These are phyloP conservation scores for Cinara cedri DNA, from an alignment of 2,888 invertebrate species.

Conservation along the genomic window DNA sequence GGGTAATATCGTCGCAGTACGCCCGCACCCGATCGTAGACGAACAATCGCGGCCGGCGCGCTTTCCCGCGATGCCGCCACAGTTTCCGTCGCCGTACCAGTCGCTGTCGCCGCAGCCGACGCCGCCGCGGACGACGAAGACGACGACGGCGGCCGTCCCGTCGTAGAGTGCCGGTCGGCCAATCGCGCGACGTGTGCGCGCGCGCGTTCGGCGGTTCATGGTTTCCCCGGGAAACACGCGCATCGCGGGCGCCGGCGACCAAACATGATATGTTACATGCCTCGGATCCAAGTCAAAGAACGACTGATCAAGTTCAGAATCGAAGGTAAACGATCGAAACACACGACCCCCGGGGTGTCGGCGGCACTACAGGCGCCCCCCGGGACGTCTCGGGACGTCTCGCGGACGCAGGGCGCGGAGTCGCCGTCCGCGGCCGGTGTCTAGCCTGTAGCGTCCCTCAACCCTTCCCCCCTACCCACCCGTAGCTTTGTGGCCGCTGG, in stretches of 20 bases:
- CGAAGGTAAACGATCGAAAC: slow-evolving; percentile 27
- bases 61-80: neutral
- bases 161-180: neutral
- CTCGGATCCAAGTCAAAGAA: slow-evolving; percentile 60
- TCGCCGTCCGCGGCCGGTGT: too few relatives aligned
- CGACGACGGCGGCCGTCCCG: neutral
- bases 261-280: slow-evolving; percentile 61
- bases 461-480: too few relatives aligned
- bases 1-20: neutral
- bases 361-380: too few relatives aligned
- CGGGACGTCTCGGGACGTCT: too few relatives aligned
- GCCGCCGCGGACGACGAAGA: neutral
- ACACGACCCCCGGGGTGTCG: too few relatives aligned
- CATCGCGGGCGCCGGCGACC: slow-evolving; percentile 11
- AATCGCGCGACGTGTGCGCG: neutral
- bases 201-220: slow-evolving; percentile 14
- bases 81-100: too few relatives aligned
- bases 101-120: neutral
- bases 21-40: too few relatives aligned
- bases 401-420: too few relatives aligned
- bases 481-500: too few relatives aligned
- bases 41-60: too few relatives aligned
- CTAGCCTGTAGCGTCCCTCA: too few relatives aligned
- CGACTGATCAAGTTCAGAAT: slow-evolving; percentile 48
- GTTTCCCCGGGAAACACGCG: slow-evolving; percentile 38